Base-by-base conservation (phyloP, 2,113 vertebrate genomes). In the Chlamydotis undulata region DNA sequence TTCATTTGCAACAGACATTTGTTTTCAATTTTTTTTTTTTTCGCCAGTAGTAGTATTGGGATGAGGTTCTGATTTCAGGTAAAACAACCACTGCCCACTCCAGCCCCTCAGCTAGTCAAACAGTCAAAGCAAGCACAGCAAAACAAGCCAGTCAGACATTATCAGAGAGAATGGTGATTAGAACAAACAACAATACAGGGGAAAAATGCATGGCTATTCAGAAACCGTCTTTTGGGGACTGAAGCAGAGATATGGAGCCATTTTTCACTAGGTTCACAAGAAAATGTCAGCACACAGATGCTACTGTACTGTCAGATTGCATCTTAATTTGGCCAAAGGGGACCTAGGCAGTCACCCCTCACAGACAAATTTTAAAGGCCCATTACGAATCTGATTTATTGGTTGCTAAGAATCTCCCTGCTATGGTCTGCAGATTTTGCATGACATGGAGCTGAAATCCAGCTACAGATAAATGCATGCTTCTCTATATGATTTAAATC, bases 271-370 rank as follows among this genome's bases (percentile, higher is more conserved):
- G 97, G 94, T 98, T 97, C 97, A 97, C 2, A 29, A 96, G 97
- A 97, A 98, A 97, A 98, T 97, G 98, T 98, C 98, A 98, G 97
- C 97, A 97, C 95, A 96, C 97, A 96, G 97, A 96, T 97, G 97
- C 96, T 96, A 91, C 92, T 86, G 95, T 95, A 83, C 96, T 91
- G 96, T 97, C 96, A 97, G 96, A 97, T 83, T 93, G 96, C 96
- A 95, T 98, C 98, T 98, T 97, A 96, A 97, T 98, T 97, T 96
- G 96, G 95, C 94, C 97, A 93, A 96, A 94, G 84, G 96, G 95
- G 96, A 97, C 90, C 57, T 89, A 83, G 96, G 89, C 96, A 97
- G 96, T 94, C 96, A 97, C 95, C 97, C 95, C 97, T 95, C 87
- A 68, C 76, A 84, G 96, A 92, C 69, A 93, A 91, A 95, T 97